phyloP scores from a whole-genome alignment of 2,888 invertebrate genomes.

The Cactoblastis cactorum region DNA sequence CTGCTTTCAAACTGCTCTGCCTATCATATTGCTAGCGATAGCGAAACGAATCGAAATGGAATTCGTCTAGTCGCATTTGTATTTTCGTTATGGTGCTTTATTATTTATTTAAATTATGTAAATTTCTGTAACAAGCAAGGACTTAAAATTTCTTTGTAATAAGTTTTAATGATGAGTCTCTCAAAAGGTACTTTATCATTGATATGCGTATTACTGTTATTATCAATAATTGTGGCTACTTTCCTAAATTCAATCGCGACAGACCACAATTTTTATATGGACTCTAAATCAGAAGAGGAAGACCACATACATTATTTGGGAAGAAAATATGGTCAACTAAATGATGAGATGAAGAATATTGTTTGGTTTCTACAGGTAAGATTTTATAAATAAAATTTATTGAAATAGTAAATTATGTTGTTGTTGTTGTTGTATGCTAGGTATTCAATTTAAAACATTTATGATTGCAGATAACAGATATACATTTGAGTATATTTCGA shows the following conservation, averaged over 20 bases:
- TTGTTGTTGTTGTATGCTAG: background rate
- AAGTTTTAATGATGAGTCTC: conserved; percentile 75
- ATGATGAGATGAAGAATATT: conserved; percentile 78
- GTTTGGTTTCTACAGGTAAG: conserved; percentile 89
- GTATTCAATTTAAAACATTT: background rate
- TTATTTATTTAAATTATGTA: conserved; percentile 5
- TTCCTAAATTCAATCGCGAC: conserved; percentile 83
- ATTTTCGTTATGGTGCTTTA: background rate
- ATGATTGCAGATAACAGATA: conserved; percentile 87
- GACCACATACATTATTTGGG: conserved; percentile 54
- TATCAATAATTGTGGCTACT: conserved; percentile 85
- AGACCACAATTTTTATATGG: conserved; percentile 67
- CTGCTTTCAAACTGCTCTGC: background rate
- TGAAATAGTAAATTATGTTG: background rate
- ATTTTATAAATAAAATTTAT: conserved; percentile 9
- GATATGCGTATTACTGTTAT: conserved; percentile 80
- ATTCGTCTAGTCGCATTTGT: background rate
- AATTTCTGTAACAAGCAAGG: conserved; percentile 4
- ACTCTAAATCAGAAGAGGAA: conserved; percentile 47
- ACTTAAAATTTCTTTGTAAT: background rate
- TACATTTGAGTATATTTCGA: conserved; percentile 92
- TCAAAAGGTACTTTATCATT: conserved; percentile 81
- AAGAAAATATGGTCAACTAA: conserved; percentile 67
- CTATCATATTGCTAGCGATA: background rate
- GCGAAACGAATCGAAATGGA: background rate